Conservation (phyloP, 2,113 vertebrate genomes). For the Pithys albifrons region DNA sequence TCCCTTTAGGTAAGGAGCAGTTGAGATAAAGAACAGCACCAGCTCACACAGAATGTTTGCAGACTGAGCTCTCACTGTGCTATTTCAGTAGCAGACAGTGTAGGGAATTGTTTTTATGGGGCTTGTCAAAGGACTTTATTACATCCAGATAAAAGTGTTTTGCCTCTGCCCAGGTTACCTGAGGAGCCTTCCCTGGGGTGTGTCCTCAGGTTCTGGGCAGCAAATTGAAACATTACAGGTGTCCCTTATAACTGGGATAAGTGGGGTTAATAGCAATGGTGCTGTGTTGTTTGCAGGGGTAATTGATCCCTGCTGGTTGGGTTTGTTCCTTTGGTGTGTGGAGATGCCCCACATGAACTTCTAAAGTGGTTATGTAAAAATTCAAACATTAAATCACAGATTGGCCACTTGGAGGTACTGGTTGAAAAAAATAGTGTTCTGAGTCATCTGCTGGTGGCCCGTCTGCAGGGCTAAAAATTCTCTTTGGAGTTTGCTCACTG, state of each 20-base stretch:
- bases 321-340: background rate
- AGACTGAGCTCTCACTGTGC: background rate
- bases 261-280: background rate
- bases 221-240: background rate
- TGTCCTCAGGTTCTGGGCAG: background rate
- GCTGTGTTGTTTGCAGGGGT: background rate
- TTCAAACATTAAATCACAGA: background rate
- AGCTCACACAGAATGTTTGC: background rate
- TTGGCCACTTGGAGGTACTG: background rate
- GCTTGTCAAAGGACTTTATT: background rate
- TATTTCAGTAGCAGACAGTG: background rate
- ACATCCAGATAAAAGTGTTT: background rate
- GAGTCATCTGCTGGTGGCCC: conserved; percentile 24
- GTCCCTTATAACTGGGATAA: background rate
- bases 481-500: background rate
- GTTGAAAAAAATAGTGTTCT: conserved; percentile 37
- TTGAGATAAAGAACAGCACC: background rate
- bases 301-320: background rate
- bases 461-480: conserved; percentile 44
- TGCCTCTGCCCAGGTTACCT: background rate
- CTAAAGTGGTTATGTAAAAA: background rate
- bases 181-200: background rate
- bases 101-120: background rate
- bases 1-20: background rate
- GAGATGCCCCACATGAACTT: background rate